phyloP scores from a whole-genome alignment of 2,888 invertebrate genomes.

The Micoletzkya japonica region DNA sequence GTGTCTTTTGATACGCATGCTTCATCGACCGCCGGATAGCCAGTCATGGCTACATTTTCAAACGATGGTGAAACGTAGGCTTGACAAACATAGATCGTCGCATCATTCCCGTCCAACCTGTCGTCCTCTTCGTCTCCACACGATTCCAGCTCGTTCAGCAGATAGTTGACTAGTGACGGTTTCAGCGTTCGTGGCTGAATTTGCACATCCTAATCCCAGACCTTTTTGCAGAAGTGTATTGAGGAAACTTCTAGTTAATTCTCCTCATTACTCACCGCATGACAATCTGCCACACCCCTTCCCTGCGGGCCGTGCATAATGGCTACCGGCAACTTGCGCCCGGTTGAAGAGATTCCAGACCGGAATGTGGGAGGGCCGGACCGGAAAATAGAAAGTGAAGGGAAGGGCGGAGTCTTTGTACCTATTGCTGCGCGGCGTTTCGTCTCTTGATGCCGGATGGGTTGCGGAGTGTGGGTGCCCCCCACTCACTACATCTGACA shows the following conservation, averaged over 20 bases:
- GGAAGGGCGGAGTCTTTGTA: neutral
- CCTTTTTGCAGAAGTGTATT: neutral
- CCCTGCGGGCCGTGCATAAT: conserved; percentile 1
- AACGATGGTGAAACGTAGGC: no score
- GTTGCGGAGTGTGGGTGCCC: no score
- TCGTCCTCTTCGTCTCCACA: conserved; percentile 3
- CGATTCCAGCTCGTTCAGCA: conserved; percentile 15
- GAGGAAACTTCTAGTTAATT: neutral
- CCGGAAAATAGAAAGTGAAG: neutral
- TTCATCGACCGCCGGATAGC: no score
- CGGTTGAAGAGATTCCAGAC: conserved; percentile 3
- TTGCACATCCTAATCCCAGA: neutral
- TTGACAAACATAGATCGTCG: no score
- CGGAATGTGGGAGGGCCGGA: conserved; percentile 20
- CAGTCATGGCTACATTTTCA: no score
- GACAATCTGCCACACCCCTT: conserved; percentile 7
- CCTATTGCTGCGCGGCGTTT: neutral
- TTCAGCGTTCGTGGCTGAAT: neutral
- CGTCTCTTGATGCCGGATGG: neutral
- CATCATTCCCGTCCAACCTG: neutral
- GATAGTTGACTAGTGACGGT: conserved; percentile 19
- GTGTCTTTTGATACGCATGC: no score
- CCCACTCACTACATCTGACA: no score
- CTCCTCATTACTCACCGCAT: neutral
- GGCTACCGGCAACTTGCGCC: neutral